Base-by-base conservation (phyloP, 2,113 vertebrate species). In the Manacus vitellinus region DNA sequence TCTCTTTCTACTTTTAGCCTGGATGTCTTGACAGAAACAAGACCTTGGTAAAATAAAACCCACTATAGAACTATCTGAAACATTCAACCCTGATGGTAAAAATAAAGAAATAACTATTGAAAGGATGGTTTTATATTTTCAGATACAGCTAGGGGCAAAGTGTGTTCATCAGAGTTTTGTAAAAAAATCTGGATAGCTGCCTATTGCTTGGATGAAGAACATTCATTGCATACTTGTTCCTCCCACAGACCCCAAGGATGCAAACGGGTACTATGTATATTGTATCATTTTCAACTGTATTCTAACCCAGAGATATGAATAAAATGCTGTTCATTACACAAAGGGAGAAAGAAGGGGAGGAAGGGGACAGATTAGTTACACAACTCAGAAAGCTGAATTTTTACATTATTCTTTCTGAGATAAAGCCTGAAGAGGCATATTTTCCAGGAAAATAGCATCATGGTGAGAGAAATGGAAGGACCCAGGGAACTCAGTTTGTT, bases 241-340 rank as follows among this genome's bases (percentile, higher is more conserved):
- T 95, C 95, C 88, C 96, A 96, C 91, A 97, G 91, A 97, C 94
- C 63, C 85, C 86, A 96, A 97, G 79, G 67, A 95, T 95, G 95
- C 80, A 89, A 92, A 93, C 3, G 92, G 89, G 81, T 84, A 95
- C 89, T 95, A 95, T 72, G 91, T 93, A 97, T 89, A 55, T 94
- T 85, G 94, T 96, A 68, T 89, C 35, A 68, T 89, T 96, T 91
- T 90, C 66, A 90, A 96, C 81, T 80, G 52, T 43, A 82, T 88
- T 97, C 87, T 93, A 96, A 94, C 68, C 82, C 63, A 68, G 92
- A 95, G 95, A 97, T 92, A 92, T 93, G 88, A 97, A 93, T 93
- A 95, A 96, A 96, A 96, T 97, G 72, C 20, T 78, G 62, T 89
- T 96, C 73, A 95, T 95, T 94, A 94, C 58, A 84, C 74, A 93